Conservation (phyloP, 2,888 invertebrate genomes). For the Coremacera marginata region DNA sequence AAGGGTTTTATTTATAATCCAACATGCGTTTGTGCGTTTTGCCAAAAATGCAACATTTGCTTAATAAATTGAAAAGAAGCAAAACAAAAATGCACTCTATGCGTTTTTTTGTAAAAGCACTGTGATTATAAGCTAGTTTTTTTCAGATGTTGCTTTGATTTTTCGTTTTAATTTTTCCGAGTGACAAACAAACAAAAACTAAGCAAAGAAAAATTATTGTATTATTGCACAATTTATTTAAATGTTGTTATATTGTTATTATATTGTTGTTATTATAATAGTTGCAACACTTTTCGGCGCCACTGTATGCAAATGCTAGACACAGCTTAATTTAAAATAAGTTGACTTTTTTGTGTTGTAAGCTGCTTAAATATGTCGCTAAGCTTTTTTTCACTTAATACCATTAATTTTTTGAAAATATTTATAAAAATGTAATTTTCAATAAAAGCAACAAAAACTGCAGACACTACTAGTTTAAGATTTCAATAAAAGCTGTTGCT, state of each 20-base stretch:
- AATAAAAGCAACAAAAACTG: background rate
- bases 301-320: background rate
- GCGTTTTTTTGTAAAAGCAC: too few species aligned
- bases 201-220: background rate
- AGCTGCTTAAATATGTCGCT: conserved; percentile 8
- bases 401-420: background rate
- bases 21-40: conserved; percentile 63
- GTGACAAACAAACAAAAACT: background rate
- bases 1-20: conserved; percentile 69
- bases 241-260: too few species aligned
- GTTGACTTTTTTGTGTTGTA: background rate
- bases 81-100: background rate
- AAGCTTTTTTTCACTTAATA: background rate
- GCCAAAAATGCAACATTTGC: conserved; percentile 51
- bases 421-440: background rate
- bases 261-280: too few species aligned
- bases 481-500: background rate
- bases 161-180: background rate
- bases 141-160: conserved; percentile 7
- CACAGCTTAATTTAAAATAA: background rate
- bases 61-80: background rate
- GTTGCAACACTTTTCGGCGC: conserved; percentile 1
- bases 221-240: too few species aligned
- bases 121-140: background rate
- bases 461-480: background rate